phyloP scores from a whole-genome alignment of 2,113 vertebrate genomes.

The Pteropus alecto region DNA sequence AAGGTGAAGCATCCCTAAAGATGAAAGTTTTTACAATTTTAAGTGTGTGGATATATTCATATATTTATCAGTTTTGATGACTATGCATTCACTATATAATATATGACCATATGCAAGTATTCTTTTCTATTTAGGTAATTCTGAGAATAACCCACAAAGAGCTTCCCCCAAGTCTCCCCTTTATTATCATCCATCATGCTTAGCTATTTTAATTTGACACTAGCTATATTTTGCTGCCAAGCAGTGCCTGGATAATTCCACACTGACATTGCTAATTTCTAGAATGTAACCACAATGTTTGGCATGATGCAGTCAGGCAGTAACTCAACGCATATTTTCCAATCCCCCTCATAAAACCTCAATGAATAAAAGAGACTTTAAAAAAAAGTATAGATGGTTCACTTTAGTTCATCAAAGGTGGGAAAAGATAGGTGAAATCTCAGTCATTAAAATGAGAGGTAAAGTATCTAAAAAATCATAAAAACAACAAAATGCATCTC shows the following conservation, averaged over 20 bases:
- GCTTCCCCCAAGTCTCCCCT: slow-evolving; percentile 37
- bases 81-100: not conserved
- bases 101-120: not conserved
- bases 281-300: not conserved
- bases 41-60: not conserved
- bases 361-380: not conserved
- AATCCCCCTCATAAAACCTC: not conserved
- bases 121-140: not conserved
- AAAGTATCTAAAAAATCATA: not conserved
- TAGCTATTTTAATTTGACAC: slow-evolving; percentile 76
- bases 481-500: not conserved
- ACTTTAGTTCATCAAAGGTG: not conserved
- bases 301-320: not conserved
- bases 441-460: slow-evolving; percentile 25
- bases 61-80: not conserved
- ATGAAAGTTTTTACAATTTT: not conserved
- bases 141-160: not conserved
- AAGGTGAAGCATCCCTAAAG: not conserved
- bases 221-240: slow-evolving; percentile 55
- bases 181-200: slow-evolving; percentile 69
- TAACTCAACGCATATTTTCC: slow-evolving; percentile 17
- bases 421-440: not conserved
- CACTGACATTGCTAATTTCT: slow-evolving; percentile 60
- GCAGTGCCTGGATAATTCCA: slow-evolving; percentile 44
- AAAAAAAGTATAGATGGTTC: not conserved